These are phyloP conservation scores for Lytechinus variegatus DNA, from an alignment of 35 echinoderm and acorn worm species.

Conservation along the genomic window DNA sequence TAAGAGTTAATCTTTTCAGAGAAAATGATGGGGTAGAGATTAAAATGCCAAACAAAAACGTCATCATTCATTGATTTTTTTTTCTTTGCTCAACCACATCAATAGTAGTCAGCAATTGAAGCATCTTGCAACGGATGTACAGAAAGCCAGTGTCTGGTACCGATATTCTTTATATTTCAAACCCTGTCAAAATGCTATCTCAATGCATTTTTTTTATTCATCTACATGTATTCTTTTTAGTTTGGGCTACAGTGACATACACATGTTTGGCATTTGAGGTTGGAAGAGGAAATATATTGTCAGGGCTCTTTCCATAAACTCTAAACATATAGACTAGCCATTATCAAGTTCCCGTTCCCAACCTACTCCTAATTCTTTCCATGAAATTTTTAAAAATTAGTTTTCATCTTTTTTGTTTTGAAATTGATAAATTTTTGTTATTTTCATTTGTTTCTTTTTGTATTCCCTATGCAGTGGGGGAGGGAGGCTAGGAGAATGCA, in stretches of 20 bases:
- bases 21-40: background rate
- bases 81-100: background rate
- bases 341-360: too few relatives aligned
- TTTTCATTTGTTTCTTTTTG: too few relatives aligned
- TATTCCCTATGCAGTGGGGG: too few relatives aligned
- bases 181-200: background rate
- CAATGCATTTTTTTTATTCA: background rate
- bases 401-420: too few relatives aligned
- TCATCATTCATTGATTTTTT: background rate
- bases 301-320: too few relatives aligned
- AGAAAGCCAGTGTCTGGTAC: background rate
- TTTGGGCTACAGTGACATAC: background rate
- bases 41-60: background rate
- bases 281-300: background rate
- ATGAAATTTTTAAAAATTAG: too few relatives aligned
- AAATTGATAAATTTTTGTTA: too few relatives aligned
- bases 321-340: too few relatives aligned
- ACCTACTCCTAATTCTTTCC: too few relatives aligned
- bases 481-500: too few relatives aligned
- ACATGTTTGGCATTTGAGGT: background rate
- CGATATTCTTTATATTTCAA: background rate
- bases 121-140: background rate
- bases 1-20: background rate
- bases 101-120: background rate
- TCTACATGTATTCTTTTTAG: background rate